Conservation (phyloP, 2,113 vertebrate genomes). For the Otolemur garnettii region DNA sequence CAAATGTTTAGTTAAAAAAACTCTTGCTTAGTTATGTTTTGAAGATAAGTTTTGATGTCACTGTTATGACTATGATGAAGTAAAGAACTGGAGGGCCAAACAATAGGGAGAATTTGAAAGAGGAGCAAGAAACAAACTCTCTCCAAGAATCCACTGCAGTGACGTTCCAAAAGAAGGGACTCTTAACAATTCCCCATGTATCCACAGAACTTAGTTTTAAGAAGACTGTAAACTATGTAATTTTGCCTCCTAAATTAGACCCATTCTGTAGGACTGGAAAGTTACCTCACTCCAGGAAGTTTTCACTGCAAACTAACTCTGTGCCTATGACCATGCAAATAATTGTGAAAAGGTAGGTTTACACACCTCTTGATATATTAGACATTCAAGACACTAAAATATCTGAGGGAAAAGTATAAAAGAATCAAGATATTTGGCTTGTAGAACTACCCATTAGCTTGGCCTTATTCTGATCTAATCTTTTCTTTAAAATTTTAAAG, state of each 20-base stretch:
- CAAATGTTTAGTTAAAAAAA: conserved; percentile 4
- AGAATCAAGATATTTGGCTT: not conserved
- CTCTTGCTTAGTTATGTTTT: conserved; percentile 27
- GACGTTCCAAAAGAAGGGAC: conserved; percentile 45
- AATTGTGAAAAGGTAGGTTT: not conserved
- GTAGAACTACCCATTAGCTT: not conserved
- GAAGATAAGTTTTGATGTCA: not conserved
- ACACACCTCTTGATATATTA: not conserved
- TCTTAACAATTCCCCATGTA: conserved; percentile 36
- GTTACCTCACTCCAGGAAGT: not conserved
- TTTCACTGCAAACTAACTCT: not conserved
- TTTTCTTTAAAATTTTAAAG: conserved; percentile 53
- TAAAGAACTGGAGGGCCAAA: not conserved
- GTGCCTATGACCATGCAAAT: not conserved
- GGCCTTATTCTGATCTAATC: conserved; percentile 7
- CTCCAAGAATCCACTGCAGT: not conserved
- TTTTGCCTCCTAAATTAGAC: conserved; percentile 75
- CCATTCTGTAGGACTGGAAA: conserved; percentile 53
- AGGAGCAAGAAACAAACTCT: conserved; percentile 20
- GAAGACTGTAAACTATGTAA: conserved; percentile 54
- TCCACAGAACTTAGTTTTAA: conserved; percentile 63
- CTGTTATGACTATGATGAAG: not conserved
- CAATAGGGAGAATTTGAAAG: not conserved
- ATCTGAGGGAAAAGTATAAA: not conserved
- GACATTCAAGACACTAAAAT: not conserved